Evolutionary conservation across 2,888 invertebrate species (phyloP), one percentile per base, ranked within the genome.

Genomic region (Morpho deidamia): DNA sequence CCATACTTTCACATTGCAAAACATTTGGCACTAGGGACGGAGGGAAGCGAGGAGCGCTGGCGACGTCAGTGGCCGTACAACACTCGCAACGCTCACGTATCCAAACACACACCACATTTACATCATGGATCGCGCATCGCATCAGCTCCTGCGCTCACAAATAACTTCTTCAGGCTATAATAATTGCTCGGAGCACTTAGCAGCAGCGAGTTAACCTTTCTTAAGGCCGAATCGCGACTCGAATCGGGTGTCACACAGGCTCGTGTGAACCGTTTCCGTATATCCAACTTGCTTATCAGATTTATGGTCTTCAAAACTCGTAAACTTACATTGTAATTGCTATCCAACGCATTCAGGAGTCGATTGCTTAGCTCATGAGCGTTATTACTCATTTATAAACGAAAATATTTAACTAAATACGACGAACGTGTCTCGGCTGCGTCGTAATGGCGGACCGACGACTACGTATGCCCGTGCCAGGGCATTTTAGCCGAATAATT

Each of bases 341-440:
- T 94, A 94, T 98, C 97, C 93, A 98, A 94, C 91, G 97, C 96
- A 94, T 95, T 95, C 92, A 96, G 95, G 94, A 98, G 95, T 94
- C 95, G 96, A 92, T 96, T 95, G 92, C 97, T 97, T 92, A 98
- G 94, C 92, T 97, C 96, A 92, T 93, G 93, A 91, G 94, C 93
- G 92, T 93, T 93, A 92, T 93, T 92, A 93, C 93, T 94, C 94
- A 94, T 94, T 94, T 94, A 94, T 92, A 92, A 89, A 87, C 84
- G 81, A 88, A 90, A 90, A 89, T 90, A 90, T 89, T 88, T 83
- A 88, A 90, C 90, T 88, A 90, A 90, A 90, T 90, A 89, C 88
- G 89, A 90, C 90, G 86, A 89, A 90, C 90, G 90, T 90, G 90
- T 89, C 87, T 88, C 86, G 88, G 89, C 82, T 89, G 87, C 88